Base-by-base conservation (phyloP, 2,888 invertebrate species). In the Philaethria dido region DNA sequence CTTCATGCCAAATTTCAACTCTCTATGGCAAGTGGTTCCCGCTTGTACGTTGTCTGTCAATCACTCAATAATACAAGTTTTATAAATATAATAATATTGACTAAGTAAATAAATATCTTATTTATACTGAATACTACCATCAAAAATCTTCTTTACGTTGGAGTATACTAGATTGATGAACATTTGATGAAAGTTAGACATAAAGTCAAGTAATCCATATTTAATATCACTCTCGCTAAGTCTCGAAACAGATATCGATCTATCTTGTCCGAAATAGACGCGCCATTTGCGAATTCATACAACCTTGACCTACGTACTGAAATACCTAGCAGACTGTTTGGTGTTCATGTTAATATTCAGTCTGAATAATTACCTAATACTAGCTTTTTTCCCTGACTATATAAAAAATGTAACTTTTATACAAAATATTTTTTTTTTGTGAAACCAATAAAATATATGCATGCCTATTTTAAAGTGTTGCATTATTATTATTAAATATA, bases 301-400 rank as follows among this genome's bases (percentile, higher is more conserved):
- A 68, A 62, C 68, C 66, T 67, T 66, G 59, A 72, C 63, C 64
- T 64, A 44, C 14, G 55, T 64, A 66, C 69, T 62, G 39, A 22
- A 48, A 60, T 44, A 60, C 22, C 45, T 16, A 45, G 16, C 59
- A 16, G 14, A 16, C 11, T 44, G 45, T 60, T 45, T 42, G 25
- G 22, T 59, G 44, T 44, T 25, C 25, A 45, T 20, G 29, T 55
- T 39, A 55, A 25, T 60, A 39, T 59, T 44, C 29, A 59, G 11
- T 16, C 22, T 45, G 25, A 44, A 59, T 39, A 45, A 59, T 44
- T 25, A 60, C 52, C 36, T 45, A 33, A 60, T 16, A 13, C 22
- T 22, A 14, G n/a, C 16, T 52, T 29, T 57, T 42, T 22, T 1
- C n/a, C 57, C 42, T n/a, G n/a, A n/a, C n/a, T n/a, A 5, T 42